phyloP scores from a whole-genome alignment of 2,888 invertebrate species.

The Parnassius mnemosyne region DNA sequence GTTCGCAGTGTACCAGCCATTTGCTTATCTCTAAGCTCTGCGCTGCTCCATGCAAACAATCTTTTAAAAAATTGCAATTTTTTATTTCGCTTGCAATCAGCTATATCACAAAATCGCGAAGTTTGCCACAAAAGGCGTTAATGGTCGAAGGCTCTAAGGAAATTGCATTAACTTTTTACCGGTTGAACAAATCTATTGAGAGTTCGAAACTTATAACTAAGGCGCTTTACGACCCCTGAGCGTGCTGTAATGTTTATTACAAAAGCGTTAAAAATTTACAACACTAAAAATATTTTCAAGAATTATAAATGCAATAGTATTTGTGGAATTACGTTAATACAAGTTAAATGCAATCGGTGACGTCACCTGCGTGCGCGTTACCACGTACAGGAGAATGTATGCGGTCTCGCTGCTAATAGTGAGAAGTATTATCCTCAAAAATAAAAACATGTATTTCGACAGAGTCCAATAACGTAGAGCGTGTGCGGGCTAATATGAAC shows the following conservation, averaged over 20 bases:
- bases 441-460: conserved; percentile 18
- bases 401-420: conserved; percentile 8
- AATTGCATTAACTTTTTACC: conserved; percentile 14
- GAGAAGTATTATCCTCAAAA: conserved; percentile 9
- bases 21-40: too few relatives aligned
- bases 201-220: conserved; percentile 7
- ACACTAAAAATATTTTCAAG: too few relatives aligned
- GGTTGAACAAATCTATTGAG: background rate
- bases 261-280: conserved; percentile 5
- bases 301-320: too few relatives aligned
- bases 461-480: background rate
- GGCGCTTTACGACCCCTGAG: conserved; percentile 2
- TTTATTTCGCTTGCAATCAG: conserved; percentile 1
- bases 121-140: conserved; percentile 14
- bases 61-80: conserved; percentile 4
- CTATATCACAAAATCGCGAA: conserved; percentile 15
- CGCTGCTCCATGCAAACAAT: background rate
- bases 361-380: background rate
- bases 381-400: conserved; percentile 11
- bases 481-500: conserved; percentile 40
- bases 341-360: conserved; percentile 6
- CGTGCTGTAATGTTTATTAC: conserved; percentile 5
- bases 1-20: too few relatives aligned
- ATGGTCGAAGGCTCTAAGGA: conserved; percentile 6
- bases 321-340: background rate